Evolutionary conservation across 2,113 vertebrate genomes (phyloP).

Genomic region (Benthochromis sp.): DNA sequence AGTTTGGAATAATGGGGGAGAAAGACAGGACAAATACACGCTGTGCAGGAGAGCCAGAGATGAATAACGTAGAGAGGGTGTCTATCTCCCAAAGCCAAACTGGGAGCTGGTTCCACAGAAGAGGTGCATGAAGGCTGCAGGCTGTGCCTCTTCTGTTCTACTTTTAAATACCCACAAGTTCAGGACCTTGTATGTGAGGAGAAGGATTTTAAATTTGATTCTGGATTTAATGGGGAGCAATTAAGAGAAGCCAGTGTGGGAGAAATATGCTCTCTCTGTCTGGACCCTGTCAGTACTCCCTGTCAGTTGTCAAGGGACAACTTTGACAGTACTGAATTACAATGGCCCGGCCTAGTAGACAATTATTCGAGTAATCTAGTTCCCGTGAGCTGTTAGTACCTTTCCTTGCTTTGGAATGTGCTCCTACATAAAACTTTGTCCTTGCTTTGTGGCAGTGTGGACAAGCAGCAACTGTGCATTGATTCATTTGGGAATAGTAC

Average conservation of each 20-base stretch:
- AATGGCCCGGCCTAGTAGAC: background rate
- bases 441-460: background rate
- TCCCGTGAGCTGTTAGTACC: background rate
- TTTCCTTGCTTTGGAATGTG: background rate
- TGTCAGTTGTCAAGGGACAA: background rate
- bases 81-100: background rate
- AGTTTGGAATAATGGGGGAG: background rate
- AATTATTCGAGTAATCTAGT: background rate
- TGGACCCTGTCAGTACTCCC: background rate
- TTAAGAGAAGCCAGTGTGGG: background rate
- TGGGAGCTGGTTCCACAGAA: background rate
- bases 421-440: background rate
- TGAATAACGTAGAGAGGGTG: background rate
- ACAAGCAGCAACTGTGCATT: background rate
- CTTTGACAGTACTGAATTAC: background rate
- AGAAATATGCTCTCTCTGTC: background rate
- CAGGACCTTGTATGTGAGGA: background rate
- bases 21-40: background rate
- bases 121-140: background rate
- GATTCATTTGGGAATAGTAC: background rate
- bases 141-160: background rate
- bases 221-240: background rate
- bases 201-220: background rate
- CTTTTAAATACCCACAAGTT: background rate
- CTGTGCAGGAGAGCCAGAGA: background rate